Percentiles rank a stretch among this genome's conserved stretches.
Conservation (phyloP, 2,888 invertebrate genomes). For the Leptopterna dolabrata region DNA sequence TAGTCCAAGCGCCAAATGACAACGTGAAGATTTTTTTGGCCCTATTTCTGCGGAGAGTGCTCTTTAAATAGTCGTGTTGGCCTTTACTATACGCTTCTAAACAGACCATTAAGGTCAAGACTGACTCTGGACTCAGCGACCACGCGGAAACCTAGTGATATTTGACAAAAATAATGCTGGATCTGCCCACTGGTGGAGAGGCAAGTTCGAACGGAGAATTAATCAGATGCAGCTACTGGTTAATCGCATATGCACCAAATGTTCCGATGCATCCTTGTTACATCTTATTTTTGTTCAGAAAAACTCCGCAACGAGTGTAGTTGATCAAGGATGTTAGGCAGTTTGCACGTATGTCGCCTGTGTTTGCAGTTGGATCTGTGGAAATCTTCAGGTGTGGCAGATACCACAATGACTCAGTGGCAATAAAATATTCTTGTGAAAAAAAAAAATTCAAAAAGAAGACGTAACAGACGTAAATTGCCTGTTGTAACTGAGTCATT, state of each 20-base stretch:
- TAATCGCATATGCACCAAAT: too few species aligned
- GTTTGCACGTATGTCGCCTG: too few species aligned
- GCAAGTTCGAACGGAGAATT: too few species aligned
- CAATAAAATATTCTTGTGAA: neutral
- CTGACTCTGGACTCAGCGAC: neutral
- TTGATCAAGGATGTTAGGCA: neutral
- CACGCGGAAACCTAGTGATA: neutral
- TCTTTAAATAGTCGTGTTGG: neutral
- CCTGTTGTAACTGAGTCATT: too few species aligned
- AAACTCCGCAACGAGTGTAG: too few species aligned
- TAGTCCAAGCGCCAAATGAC: neutral
- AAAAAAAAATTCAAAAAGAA: too few species aligned
- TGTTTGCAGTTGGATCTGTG: neutral
- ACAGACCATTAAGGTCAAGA: conserved; percentile 22
- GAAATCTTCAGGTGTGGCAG: neutral
- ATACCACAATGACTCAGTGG: neutral
- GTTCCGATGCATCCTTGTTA: too few species aligned
- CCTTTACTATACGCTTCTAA: neutral
- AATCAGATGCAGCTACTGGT: too few species aligned
- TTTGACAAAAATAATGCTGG: neutral
- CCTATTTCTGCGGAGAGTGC: neutral
- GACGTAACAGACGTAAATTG: too few species aligned
- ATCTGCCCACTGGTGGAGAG: neutral
- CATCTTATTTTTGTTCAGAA: too few species aligned
- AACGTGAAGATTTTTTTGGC: neutral